phyloP scores from a whole-genome alignment of 2,888 invertebrate genomes.

The Troglohyphantes excavatus region DNA sequence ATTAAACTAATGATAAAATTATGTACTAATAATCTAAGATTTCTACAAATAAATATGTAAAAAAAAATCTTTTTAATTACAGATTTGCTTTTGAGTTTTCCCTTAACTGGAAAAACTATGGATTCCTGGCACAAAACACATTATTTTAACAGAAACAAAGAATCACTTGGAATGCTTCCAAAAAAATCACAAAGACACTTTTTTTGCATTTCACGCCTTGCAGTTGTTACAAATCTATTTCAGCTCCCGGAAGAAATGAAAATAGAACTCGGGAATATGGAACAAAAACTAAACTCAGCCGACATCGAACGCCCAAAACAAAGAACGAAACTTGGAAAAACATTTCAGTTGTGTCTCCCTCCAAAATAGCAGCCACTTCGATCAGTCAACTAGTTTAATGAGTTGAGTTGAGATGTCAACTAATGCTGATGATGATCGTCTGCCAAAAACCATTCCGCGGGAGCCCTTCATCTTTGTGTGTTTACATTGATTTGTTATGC shows the following conservation, averaged over 20 bases:
- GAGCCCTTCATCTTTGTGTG: not conserved
- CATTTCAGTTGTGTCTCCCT: not conserved
- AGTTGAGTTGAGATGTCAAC: constrained; percentile 10
- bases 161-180: no score
- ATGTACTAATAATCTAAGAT: no score
- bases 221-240: constrained; percentile 5
- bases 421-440: constrained; percentile 7
- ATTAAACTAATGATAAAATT: no score
- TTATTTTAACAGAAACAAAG: no score
- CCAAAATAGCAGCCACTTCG: constrained; percentile 8
- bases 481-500: no score
- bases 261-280: not conserved
- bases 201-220: constrained; percentile 2
- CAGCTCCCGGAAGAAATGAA: not conserved
- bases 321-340: not conserved
- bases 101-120: no score
- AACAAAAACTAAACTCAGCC: not conserved
- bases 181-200: not conserved
- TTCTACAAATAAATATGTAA: no score
- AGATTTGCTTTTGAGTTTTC: no score
- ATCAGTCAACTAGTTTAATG: not conserved
- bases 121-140: no score
- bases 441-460: not conserved
- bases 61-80: no score
- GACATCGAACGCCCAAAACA: not conserved